Percentiles rank a stretch among this genome's conserved stretches.
Conservation (phyloP, 2,113 vertebrate species). For the Rhynchomys soricoides region DNA sequence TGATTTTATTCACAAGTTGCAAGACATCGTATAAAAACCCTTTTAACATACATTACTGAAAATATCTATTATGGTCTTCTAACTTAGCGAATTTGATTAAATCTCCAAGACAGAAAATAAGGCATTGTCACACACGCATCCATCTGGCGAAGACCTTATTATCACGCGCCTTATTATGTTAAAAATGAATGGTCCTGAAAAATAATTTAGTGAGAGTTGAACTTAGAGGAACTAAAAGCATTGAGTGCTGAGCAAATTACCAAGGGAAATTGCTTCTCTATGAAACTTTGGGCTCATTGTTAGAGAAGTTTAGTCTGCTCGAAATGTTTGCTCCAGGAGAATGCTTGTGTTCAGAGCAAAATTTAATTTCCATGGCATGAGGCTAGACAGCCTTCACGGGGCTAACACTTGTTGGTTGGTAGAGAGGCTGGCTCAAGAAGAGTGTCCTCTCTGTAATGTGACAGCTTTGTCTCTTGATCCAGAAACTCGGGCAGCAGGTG, state of each 20-base stretch:
- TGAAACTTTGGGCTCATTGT: slow-evolving; percentile 86
- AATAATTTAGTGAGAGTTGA: slow-evolving; percentile 87
- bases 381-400: slow-evolving; percentile 63
- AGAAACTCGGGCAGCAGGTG: slow-evolving; percentile 49
- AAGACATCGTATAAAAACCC: slow-evolving; percentile 82
- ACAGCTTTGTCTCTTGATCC: not conserved
- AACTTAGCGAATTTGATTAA: slow-evolving; percentile 85
- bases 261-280: slow-evolving; percentile 85
- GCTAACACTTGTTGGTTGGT: slow-evolving; percentile 64
- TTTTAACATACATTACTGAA: slow-evolving; percentile 85
- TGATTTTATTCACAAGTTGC: slow-evolving; percentile 77
- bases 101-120: slow-evolving; percentile 81
- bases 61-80: slow-evolving; percentile 78
- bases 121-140: slow-evolving; percentile 76
- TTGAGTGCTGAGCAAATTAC: slow-evolving; percentile 86
- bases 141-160: slow-evolving; percentile 70
- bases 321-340: slow-evolving; percentile 83
- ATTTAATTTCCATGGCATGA: slow-evolving; percentile 80
- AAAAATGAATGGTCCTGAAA: slow-evolving; percentile 84
- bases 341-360: slow-evolving; percentile 81
- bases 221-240: slow-evolving; percentile 83
- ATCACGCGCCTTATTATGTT: slow-evolving; percentile 75
- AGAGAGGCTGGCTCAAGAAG: slow-evolving; percentile 57
- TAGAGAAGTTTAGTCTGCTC: slow-evolving; percentile 86
- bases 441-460: slow-evolving; percentile 68